Base-by-base conservation (phyloP, 1,140 invertebrate genomes). In the Trialeurodes vaporariorum region DNA sequence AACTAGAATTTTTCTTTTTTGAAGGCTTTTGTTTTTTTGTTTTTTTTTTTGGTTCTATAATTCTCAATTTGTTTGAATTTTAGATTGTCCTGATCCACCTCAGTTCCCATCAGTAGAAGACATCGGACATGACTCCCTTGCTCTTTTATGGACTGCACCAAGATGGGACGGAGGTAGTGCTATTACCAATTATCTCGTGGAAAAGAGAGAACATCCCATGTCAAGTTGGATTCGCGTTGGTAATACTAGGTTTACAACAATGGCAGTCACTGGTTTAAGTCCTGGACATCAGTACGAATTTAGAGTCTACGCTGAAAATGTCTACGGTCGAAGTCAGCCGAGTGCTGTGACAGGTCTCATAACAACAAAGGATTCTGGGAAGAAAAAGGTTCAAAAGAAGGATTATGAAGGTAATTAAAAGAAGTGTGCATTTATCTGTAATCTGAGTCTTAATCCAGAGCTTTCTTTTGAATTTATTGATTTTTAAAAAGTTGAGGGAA, bases 281-380 rank as follows among this genome's bases (percentile, higher is more conserved):
- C 86, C 94, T 1, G 93, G 94, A 70, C 93, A 96, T 73, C 88
- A 94, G 75, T 99, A 99, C 78, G 92, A 97, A 77, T 99, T 99
- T 86, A 81, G 98, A 67, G 88, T 99, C 0, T 95, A 91, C 74
- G 96, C 97, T 76, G 85, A 99, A 77, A 99, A 99, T 77, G 91
- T 98, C 21, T 95, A 98, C 76, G 98, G 98, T 21, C 82, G 93
- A 64, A 96, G 94, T 59, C 91, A 96, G 72, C 88, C 96, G 1
- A 96, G 93, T 73, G 89, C 94, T 72, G 83, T 88, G 0, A 92
- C 90, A 25, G 84, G 86, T 22, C 76, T 93, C 26, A 85, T 96
- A 21, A 88, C 86, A 59, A 94, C 92, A 40, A 94, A 94, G 78
- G 88, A 89, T 61, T 83, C 87, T 2, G 81, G 85, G 67, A 89